Percentiles rank a stretch among this genome's conserved stretches.
phyloP scores from a whole-genome alignment of 2,888 invertebrate species.

The Eumacrocentrus americanus region DNA sequence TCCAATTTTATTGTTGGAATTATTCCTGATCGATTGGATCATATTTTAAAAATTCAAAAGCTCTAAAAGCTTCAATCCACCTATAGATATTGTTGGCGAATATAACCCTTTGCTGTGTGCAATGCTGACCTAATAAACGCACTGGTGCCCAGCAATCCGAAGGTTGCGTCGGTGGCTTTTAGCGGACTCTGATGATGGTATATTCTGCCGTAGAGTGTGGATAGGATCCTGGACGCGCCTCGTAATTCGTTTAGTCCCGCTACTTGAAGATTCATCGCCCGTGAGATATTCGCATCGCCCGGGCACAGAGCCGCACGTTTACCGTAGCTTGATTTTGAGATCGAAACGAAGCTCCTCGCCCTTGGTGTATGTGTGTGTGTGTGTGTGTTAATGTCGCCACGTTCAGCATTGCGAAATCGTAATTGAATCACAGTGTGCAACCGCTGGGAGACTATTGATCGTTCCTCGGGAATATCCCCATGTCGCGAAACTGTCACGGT shows the following conservation, averaged over 20 bases:
- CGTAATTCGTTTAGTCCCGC: slow-evolving; percentile 29
- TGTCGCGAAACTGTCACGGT: slow-evolving; percentile 20
- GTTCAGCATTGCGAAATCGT: slow-evolving; percentile 42
- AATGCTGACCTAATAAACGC: no score
- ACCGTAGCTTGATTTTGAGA: slow-evolving; percentile 23
- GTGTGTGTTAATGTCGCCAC: slow-evolving; percentile 39
- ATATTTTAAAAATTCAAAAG: no score
- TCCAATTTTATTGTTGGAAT: no score
- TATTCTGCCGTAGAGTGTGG: no score
- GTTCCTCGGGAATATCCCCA: slow-evolving; percentile 31
- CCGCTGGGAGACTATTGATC: slow-evolving; percentile 42
- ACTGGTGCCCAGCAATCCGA: slow-evolving; percentile 1
- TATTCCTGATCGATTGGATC: no score
- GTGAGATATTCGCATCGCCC: slow-evolving; percentile 32
- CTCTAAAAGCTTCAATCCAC: no score
- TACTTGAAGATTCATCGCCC: slow-evolving; percentile 42
- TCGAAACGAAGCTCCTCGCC: slow-evolving; percentile 17
- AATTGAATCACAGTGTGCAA: slow-evolving; percentile 46
- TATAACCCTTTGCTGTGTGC: no score
- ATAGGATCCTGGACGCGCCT: neutral
- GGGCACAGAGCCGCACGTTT: slow-evolving; percentile 22
- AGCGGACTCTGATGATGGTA: slow-evolving; percentile 6
- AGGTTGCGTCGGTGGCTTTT: neutral
- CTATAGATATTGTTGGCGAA: no score
- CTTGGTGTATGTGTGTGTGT: neutral